Percentiles rank a stretch among this genome's conserved stretches.
These are phyloP conservation scores for Nyctibius grandis DNA, from an alignment of 2,797 vertebrate genomes.

Conservation along the genomic window DNA sequence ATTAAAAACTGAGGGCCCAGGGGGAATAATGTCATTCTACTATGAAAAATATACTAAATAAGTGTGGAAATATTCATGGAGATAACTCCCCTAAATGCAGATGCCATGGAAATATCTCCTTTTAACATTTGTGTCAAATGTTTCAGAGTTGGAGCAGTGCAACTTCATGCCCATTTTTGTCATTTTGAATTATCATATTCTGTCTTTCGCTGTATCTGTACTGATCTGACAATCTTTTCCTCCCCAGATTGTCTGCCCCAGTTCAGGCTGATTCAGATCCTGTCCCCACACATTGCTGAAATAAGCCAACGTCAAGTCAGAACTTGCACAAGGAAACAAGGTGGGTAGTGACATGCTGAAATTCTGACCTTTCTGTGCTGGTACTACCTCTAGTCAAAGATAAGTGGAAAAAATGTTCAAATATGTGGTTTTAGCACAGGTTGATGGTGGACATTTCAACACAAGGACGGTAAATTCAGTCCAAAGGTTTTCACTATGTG, in stretches of 20 bases:
- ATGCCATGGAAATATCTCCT: slow-evolving; percentile 62
- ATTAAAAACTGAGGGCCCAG: slow-evolving; percentile 37
- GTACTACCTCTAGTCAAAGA: background rate
- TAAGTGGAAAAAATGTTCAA: background rate
- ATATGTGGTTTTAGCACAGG: background rate
- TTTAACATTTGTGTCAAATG: slow-evolving; percentile 65
- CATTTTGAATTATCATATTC: slow-evolving; percentile 3
- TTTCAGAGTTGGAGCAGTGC: slow-evolving; percentile 51
- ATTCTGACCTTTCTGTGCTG: background rate
- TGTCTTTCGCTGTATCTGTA: background rate
- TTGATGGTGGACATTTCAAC: background rate
- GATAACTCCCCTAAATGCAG: slow-evolving; percentile 55
- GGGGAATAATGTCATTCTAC: slow-evolving; percentile 56
- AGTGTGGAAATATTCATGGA: slow-evolving; percentile 56
- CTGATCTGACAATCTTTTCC: background rate
- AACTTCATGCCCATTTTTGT: slow-evolving; percentile 52
- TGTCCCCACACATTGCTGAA: background rate
- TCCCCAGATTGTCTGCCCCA: background rate
- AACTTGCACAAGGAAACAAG: background rate
- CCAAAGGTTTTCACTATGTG: background rate
- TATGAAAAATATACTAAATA: slow-evolving; percentile 60
- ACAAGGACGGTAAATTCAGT: background rate
- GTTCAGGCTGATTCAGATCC: background rate
- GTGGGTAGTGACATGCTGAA: background rate
- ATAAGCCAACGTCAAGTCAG: background rate